Evolutionary conservation across 2,888 invertebrate species (phyloP), one percentile per base, ranked within the genome.

Genomic region (Machimus rusticus): DNA sequence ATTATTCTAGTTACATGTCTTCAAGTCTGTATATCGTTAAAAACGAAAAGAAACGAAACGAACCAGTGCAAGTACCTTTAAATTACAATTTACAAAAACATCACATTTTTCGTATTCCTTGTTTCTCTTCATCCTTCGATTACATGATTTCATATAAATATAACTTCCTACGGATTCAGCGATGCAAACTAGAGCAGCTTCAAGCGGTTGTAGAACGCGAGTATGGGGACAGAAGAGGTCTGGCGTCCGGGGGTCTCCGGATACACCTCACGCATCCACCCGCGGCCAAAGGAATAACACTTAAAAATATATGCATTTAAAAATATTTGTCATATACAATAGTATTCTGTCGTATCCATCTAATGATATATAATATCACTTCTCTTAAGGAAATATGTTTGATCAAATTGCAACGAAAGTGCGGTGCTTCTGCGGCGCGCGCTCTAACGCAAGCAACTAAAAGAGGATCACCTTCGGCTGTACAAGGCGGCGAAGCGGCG

Each of bases 291-390:
- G 74, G 34, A 74, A 84, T 84, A 85, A 74, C 82, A 51, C 82
- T 82, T 85, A 85, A 85, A 43, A 37, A 28, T 66, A 74, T 37
- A 46, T 85, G 31, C 19, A 76, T 76, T 74, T 74, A 85, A 74
- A 85, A 85, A 85, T 85, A 85, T 85, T 85, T 85, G 74, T 85
- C 85, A 85, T 85, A 85, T 85, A 74, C 43, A 74, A 85, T 74
- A 74, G 74, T 74, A 74, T 74, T 76, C 76, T 74, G 74, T 85
- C 74, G 74, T 85, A 74, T 85, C 85, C 39, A 74, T 85, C 74
- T 74, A 74, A 74, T 85, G 85, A 85, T 85, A 85, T 85, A 85
- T 85, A 85, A 85, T 85, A 85, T 85, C 85, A 85, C 74, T 85
- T 74, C 28, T 82, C 37, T 82, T 85, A 85, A 85, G 74, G 74